These are phyloP conservation scores for Neotoxoptera formosana DNA, from an alignment of 1,140 invertebrate species.

Conservation along the genomic window DNA sequence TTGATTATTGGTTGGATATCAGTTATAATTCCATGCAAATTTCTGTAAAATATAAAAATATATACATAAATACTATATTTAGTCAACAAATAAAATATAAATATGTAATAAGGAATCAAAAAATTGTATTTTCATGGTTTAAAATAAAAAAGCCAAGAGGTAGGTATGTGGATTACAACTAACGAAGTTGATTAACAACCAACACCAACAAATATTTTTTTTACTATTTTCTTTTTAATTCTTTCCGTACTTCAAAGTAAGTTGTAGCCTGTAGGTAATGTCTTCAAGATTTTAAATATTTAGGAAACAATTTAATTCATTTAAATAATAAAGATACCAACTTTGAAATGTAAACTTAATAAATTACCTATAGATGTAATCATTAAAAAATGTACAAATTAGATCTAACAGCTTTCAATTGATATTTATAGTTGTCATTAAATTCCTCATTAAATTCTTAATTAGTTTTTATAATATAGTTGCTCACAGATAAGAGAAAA, in stretches of 20 bases:
- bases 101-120: neutral
- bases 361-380: too few relatives aligned
- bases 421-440: too few relatives aligned
- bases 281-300: too few relatives aligned
- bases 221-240: neutral
- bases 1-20: slow-evolving; percentile 27
- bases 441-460: too few relatives aligned
- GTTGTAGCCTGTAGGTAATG: too few relatives aligned
- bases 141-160: neutral
- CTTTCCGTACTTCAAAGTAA: neutral
- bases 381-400: too few relatives aligned
- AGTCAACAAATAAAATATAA: neutral
- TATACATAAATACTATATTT: neutral
- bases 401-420: too few relatives aligned
- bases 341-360: too few relatives aligned
- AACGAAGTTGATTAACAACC: neutral
- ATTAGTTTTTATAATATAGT: too few relatives aligned
- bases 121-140: neutral
- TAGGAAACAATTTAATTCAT: too few relatives aligned
- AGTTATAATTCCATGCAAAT: slow-evolving; percentile 51
- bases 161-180: neutral
- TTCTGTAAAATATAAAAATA: slow-evolving; percentile 17
- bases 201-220: neutral
- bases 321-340: too few relatives aligned
- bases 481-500: too few relatives aligned